A percentile compares a stretch with the other conserved stretches of the same genome.
phyloP scores from a whole-genome alignment of 2,113 vertebrate genomes.

The Gobio gobio region DNA sequence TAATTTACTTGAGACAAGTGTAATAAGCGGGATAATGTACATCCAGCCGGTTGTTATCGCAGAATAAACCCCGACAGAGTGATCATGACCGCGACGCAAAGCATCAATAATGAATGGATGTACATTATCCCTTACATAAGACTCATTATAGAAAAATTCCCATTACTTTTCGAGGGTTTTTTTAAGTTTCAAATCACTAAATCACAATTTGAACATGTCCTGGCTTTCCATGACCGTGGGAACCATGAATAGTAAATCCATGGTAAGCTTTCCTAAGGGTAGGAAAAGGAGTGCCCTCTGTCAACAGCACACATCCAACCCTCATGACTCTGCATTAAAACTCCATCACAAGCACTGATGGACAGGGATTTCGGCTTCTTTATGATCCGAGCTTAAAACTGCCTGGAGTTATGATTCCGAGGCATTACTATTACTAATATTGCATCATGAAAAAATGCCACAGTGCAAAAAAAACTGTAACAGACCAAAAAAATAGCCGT shows the following conservation, averaged over 20 bases:
- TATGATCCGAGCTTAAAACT: not conserved
- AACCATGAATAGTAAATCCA: constrained; percentile 33
- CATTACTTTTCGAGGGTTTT: not conserved
- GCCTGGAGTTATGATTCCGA: not conserved
- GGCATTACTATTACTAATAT: not conserved
- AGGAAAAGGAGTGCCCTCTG: constrained; percentile 49
- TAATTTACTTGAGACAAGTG: no score
- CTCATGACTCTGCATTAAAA: constrained; percentile 59
- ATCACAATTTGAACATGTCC: constrained; percentile 25
- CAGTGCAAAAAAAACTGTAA: not conserved
- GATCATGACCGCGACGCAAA: no score
- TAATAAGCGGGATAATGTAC: no score
- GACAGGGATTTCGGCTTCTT: not conserved
- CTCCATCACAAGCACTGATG: constrained; percentile 45
- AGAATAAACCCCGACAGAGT: no score
- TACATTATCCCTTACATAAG: no score
- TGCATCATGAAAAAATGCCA: not conserved
- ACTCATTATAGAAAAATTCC: constrained; percentile 24
- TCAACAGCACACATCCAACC: constrained; percentile 52
- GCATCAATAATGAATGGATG: no score
- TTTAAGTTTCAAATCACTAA: not conserved
- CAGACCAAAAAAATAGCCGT: not conserved
- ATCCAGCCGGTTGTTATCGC: no score
- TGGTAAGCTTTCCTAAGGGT: constrained; percentile 46
- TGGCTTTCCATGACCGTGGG: constrained; percentile 27